phyloP scores from a whole-genome alignment of 1,140 invertebrate species.

The Sycobia sp. region DNA sequence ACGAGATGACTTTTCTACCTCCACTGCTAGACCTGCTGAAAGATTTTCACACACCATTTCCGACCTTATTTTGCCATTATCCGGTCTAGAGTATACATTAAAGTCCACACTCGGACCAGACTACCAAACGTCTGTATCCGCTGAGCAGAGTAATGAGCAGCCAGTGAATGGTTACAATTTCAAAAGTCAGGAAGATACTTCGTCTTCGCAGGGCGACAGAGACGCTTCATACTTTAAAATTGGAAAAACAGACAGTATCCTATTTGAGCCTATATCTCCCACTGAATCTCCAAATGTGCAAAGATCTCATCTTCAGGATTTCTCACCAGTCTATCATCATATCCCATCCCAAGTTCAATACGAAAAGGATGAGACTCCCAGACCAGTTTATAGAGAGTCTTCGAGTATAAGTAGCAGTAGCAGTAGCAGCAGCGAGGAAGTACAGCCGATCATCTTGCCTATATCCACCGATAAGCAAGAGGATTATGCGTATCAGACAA shows the following conservation, averaged over 20 bases:
- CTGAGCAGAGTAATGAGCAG: slow-evolving; percentile 41
- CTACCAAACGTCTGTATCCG: not conserved
- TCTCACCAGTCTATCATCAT: slow-evolving; percentile 35
- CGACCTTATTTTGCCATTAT: not conserved
- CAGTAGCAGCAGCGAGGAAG: slow-evolving; percentile 25
- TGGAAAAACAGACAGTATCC: slow-evolving; percentile 42
- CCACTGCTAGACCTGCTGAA: slow-evolving; percentile 37
- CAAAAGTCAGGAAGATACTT: slow-evolving; percentile 39
- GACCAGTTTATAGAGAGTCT: slow-evolving; percentile 12
- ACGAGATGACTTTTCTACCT: slow-evolving; percentile 45
- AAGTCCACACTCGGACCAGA: slow-evolving; percentile 4
- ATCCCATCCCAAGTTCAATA: slow-evolving; percentile 17
- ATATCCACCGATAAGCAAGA: slow-evolving; percentile 43
- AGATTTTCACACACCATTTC: slow-evolving; percentile 41
- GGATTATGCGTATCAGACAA: slow-evolving; percentile 38
- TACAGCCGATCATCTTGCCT: slow-evolving; percentile 40
- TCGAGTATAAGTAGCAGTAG: not conserved
- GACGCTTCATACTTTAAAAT: slow-evolving; percentile 44
- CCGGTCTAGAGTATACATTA: not conserved
- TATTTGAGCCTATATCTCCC: slow-evolving; percentile 38
- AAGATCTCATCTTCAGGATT: slow-evolving; percentile 39
- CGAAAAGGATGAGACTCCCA: slow-evolving; percentile 25
- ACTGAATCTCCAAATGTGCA: slow-evolving; percentile 40
- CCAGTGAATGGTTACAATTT: slow-evolving; percentile 56
- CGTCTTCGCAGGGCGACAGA: slow-evolving; percentile 24